These are phyloP conservation scores for Plecotus auritus DNA, from an alignment of 2,113 vertebrate genomes.

Conservation along the genomic window DNA sequence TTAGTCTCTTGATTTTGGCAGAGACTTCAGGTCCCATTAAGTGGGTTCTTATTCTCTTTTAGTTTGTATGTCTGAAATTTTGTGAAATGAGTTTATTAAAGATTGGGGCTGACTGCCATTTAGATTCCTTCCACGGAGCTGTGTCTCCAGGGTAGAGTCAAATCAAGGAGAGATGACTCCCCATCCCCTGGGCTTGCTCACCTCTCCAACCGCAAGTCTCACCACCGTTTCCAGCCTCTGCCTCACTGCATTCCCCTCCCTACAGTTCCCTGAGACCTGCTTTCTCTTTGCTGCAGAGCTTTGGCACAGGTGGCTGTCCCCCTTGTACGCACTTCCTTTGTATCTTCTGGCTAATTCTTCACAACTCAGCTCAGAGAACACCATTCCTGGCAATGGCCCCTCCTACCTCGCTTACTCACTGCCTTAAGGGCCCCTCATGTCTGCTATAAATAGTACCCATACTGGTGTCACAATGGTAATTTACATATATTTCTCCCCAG, in stretches of 20 bases:
- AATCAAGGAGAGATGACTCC: background rate
- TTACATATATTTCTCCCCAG: background rate
- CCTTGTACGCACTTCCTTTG: background rate
- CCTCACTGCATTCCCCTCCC: accelerated
- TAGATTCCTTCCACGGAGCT: background rate
- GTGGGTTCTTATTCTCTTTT: background rate
- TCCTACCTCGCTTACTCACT: background rate
- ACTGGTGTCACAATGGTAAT: too few species aligned
- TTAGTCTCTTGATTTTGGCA: background rate
- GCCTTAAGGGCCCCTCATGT: background rate
- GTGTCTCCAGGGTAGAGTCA: background rate
- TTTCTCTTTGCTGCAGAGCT: background rate
- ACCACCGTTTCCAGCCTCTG: accelerated
- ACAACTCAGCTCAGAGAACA: background rate
- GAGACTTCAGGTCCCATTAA: background rate
- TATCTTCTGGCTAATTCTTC: background rate
- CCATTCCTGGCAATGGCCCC: background rate
- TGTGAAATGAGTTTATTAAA: conserved; percentile 16
- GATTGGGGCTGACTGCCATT: background rate
- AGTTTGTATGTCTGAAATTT: background rate
- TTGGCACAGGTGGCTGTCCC: background rate
- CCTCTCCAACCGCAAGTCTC: accelerated
- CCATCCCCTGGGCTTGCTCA: too few species aligned
- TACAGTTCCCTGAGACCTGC: accelerated
- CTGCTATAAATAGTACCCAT: background rate